phyloP scores from a whole-genome alignment of 2,113 vertebrate genomes.

The Morone chrysops region DNA sequence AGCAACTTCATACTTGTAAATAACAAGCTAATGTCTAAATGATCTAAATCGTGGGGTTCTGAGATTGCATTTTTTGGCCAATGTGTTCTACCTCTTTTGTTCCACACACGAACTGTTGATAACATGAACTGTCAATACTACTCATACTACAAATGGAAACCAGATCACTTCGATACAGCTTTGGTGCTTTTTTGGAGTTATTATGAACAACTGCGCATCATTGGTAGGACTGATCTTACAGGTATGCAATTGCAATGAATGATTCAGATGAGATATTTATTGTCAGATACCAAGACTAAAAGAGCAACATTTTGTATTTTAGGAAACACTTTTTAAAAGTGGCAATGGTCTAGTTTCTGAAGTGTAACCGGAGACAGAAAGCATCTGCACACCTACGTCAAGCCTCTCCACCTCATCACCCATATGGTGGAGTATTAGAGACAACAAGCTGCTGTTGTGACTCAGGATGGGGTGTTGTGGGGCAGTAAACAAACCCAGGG shows the following conservation, averaged over 20 bases:
- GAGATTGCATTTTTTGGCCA: too few species aligned
- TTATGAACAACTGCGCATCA: not conserved
- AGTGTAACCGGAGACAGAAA: conserved; percentile 26
- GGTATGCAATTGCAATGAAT: not conserved
- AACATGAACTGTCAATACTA: too few species aligned
- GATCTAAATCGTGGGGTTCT: too few species aligned
- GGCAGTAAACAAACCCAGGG: conserved; percentile 56
- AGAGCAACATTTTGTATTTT: conserved; percentile 1
- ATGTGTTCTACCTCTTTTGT: too few species aligned
- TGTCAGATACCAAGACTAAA: not conserved
- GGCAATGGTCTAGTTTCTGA: not conserved
- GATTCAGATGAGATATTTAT: not conserved
- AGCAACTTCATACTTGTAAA: too few species aligned
- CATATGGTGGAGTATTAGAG: conserved; percentile 20
- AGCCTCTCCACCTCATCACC: conserved; percentile 4
- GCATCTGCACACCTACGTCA: conserved; percentile 32
- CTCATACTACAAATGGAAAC: too few species aligned
- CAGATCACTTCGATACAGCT: too few species aligned
- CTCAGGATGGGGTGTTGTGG: conserved; percentile 18
- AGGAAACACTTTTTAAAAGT: not conserved
- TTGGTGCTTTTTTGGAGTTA: not conserved
- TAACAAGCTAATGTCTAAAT: too few species aligned
- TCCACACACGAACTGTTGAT: too few species aligned
- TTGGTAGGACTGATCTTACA: not conserved
- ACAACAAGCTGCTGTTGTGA: conserved; percentile 50